phyloP scores from a whole-genome alignment of 1,140 invertebrate species.

The Acromyrmex heyeri region DNA sequence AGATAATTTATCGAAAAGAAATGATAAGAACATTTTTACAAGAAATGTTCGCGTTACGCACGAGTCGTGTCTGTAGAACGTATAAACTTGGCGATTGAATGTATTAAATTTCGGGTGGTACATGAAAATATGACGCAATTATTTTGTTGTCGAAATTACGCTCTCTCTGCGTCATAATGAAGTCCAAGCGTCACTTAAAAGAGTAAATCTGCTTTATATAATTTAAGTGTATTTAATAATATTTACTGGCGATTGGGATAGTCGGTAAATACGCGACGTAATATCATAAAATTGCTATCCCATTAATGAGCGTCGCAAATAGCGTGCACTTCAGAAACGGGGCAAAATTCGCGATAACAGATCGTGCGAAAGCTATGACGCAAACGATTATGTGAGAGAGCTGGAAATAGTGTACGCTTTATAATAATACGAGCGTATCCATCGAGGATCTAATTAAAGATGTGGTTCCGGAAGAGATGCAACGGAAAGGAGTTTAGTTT shows the following conservation, averaged over 20 bases:
- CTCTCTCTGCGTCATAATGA: constrained; percentile 58
- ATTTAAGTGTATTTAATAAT: constrained; percentile 55
- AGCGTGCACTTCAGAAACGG: constrained; percentile 23
- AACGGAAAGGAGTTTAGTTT: background rate
- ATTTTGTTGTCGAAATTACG: constrained; percentile 68
- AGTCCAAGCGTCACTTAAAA: constrained; percentile 55
- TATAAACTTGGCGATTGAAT: constrained; percentile 31
- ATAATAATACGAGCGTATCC: constrained; percentile 11
- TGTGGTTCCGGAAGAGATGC: background rate
- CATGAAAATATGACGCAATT: constrained; percentile 56
- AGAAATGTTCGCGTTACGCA: constrained; percentile 20
- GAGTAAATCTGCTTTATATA: constrained; percentile 13
- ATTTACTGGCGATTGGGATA: constrained; percentile 19
- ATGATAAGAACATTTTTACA: constrained; percentile 20
- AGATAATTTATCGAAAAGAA: constrained; percentile 38
- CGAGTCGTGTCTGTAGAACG: background rate
- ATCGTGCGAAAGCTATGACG: constrained; percentile 40
- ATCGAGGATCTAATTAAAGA: constrained; percentile 20
- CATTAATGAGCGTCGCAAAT: constrained; percentile 64
- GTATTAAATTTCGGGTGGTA: constrained; percentile 56
- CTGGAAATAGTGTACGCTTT: constrained; percentile 17
- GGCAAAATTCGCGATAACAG: constrained; percentile 39
- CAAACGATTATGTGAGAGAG: constrained; percentile 28
- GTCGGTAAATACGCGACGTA: constrained; percentile 63
- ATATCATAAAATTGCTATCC: constrained; percentile 69